A percentile compares a stretch with the other conserved stretches of the same genome.
Evolutionary conservation across 2,888 invertebrate species (phyloP).

Genomic region (Corythucha ciliata): DNA sequence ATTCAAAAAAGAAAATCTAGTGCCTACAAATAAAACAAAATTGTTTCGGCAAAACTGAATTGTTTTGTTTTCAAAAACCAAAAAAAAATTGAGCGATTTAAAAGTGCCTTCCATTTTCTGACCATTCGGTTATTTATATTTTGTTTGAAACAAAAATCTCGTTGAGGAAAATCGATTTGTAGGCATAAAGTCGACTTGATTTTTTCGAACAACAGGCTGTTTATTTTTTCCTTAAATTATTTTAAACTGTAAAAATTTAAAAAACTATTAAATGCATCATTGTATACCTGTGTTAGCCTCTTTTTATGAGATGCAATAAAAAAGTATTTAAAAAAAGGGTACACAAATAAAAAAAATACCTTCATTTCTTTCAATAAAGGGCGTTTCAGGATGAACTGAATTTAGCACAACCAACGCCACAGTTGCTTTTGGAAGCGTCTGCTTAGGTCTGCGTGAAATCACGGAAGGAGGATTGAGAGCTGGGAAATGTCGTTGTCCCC

Average conservation of each 20-base stretch:
- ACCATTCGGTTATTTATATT: constrained; percentile 28
- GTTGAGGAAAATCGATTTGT: constrained; percentile 12
- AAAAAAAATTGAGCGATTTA: constrained; percentile 25
- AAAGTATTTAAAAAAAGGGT: constrained; percentile 33
- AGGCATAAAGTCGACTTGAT: constrained; percentile 9
- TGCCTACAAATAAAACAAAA: constrained; percentile 33
- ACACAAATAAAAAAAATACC: constrained; percentile 27
- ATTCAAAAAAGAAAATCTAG: constrained; percentile 26
- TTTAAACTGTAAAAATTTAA: constrained; percentile 30
- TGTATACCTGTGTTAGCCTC: constrained; percentile 36
- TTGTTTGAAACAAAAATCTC: constrained; percentile 10
- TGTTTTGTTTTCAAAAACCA: constrained; percentile 27
- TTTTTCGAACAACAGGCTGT: constrained; percentile 3
- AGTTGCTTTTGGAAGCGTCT: no score
- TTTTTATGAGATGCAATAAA: constrained; percentile 35
- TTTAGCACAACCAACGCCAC: no score
- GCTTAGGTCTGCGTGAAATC: no score
- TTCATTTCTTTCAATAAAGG: constrained; percentile 6
- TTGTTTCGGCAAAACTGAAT: neutral
- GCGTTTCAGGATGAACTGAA: no score
- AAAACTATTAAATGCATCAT: constrained; percentile 34
- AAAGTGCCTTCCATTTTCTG: constrained; percentile 37
- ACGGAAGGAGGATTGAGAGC: no score
- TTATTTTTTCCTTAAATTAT: constrained; percentile 14
- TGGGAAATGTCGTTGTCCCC: no score